Evolutionary conservation across 92 coral and sea anemone species (phyloP).

Genomic region (Paramuricea clavata): DNA sequence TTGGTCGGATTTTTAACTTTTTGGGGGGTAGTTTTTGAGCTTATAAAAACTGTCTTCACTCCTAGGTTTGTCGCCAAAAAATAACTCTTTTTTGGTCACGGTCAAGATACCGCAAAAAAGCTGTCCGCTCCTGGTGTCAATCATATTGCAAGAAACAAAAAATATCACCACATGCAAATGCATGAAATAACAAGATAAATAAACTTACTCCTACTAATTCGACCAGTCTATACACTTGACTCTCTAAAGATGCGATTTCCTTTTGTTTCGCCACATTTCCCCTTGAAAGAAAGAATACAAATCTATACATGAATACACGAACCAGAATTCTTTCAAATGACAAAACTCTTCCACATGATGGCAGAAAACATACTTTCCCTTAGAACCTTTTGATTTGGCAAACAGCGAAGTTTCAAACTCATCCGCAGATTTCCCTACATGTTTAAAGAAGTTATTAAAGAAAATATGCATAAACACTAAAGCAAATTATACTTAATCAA

Average conservation of each 20-base stretch:
- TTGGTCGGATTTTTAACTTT: too few relatives aligned
- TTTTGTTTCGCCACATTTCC: slow-evolving; percentile 87
- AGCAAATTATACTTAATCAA: too few relatives aligned
- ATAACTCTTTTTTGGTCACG: too few relatives aligned
- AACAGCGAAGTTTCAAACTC: slow-evolving; percentile 86
- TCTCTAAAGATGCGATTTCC: slow-evolving; percentile 85
- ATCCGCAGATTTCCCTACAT: slow-evolving; percentile 84
- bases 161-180: too few relatives aligned
- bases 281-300: slow-evolving; percentile 47
- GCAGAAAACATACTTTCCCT: neutral
- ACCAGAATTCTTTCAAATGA: too few relatives aligned
- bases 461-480: too few relatives aligned
- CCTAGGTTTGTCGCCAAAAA: too few relatives aligned
- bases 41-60: too few relatives aligned
- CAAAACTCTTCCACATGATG: neutral
- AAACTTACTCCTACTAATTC: slow-evolving; percentile 94
- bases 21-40: too few relatives aligned
- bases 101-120: too few relatives aligned
- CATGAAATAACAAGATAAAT: neutral
- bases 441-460: neutral
- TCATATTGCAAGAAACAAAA: too few relatives aligned
- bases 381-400: slow-evolving; percentile 83
- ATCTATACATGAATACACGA: neutral
- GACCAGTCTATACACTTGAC: slow-evolving; percentile 88
- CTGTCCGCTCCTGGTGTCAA: too few relatives aligned